These are phyloP conservation scores for Synergus laeviventris DNA, from an alignment of 2,888 invertebrate genomes.

Conservation along the genomic window DNA sequence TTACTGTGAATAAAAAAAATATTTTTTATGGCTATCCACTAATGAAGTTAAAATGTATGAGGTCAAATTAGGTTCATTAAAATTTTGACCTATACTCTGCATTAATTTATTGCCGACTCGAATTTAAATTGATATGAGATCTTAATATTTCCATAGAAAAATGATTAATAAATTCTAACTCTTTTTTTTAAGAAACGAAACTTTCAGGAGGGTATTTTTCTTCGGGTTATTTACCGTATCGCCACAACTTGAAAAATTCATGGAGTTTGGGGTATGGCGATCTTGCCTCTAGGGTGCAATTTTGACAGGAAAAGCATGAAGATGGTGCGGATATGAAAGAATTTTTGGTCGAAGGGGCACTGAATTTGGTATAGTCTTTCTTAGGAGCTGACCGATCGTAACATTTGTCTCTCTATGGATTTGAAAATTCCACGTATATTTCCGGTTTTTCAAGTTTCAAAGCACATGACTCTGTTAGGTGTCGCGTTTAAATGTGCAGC, in stretches of 20 bases:
- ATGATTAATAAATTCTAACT: neutral
- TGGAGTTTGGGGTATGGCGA: neutral
- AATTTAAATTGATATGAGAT: too few species aligned
- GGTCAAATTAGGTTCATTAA: neutral
- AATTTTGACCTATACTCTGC: neutral
- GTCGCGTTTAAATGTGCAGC: conserved; percentile 37
- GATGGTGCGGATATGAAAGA: neutral
- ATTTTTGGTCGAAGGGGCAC: neutral
- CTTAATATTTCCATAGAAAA: neutral
- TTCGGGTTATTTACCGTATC: neutral
- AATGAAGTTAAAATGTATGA: neutral
- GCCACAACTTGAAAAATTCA: neutral
- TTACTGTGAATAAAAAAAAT: neutral
- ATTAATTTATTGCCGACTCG: neutral
- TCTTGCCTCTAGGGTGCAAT: neutral
- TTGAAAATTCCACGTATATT: neutral
- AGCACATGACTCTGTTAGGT: neutral
- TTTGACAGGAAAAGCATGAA: neutral
- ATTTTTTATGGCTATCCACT: neutral
- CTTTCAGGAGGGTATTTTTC: neutral
- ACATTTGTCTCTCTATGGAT: conserved; percentile 1
- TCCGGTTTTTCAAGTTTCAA: neutral
- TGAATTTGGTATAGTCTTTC: neutral
- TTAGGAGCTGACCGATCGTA: neutral
- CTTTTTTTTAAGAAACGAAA: neutral